A percentile compares a stretch with the other conserved stretches of the same genome.
Evolutionary conservation across 2,888 invertebrate genomes (phyloP).

Genomic region (Drosophila dives): DNA sequence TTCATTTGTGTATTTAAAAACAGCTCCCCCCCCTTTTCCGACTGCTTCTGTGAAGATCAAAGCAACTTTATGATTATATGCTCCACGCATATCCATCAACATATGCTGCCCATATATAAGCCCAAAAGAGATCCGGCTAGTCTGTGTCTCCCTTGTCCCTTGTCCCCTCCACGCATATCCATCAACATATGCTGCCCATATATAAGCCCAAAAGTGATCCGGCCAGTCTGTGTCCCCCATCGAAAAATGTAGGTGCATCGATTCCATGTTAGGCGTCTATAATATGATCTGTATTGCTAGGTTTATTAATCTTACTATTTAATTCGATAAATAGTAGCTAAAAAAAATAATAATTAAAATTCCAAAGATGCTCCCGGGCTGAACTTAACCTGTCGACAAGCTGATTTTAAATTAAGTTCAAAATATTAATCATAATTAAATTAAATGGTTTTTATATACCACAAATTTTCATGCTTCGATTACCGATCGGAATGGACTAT

Average conservation of each 20-base stretch:
- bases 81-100: conserved; percentile 73
- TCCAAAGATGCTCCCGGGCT: no score
- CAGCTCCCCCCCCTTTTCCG: conserved; percentile 34
- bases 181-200: conserved; percentile 64
- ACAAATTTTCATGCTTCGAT: no score
- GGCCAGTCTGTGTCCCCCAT: conserved; percentile 5
- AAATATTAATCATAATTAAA: no score
- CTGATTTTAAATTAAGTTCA: no score
- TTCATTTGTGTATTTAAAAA: conserved; percentile 66
- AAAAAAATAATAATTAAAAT: no score
- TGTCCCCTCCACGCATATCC: conserved; percentile 72
- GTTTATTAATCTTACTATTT: no score
- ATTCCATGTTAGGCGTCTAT: neutral
- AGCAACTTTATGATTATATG: conserved; percentile 69
- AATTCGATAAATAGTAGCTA: no score
- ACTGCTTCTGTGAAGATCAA: conserved; percentile 58
- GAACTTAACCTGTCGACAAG: no score
- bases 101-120: conserved; percentile 54
- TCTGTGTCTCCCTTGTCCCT: conserved; percentile 1
- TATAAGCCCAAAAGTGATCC: conserved; percentile 18
- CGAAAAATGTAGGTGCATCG: neutral
- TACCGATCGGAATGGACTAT: no score
- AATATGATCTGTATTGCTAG: neutral
- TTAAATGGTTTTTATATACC: no score
- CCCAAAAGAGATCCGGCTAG: conserved; percentile 6